These are phyloP conservation scores for Lobophora halterata DNA, from an alignment of 2,888 invertebrate genomes.

Conservation along the genomic window DNA sequence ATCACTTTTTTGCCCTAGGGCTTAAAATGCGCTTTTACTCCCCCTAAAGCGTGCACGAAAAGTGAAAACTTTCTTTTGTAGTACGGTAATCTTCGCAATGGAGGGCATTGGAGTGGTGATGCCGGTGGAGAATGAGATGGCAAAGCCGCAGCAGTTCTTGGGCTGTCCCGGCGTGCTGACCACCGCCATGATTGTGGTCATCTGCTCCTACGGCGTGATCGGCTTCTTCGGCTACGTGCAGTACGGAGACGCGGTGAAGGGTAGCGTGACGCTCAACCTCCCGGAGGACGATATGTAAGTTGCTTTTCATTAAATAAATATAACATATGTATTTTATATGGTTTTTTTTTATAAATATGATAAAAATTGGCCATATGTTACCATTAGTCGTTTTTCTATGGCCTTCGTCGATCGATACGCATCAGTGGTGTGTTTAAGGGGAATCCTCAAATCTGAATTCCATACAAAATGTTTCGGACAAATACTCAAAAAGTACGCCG, in stretches of 20 bases:
- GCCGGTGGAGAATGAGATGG: constrained; percentile 97
- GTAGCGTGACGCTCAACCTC: constrained; percentile 92
- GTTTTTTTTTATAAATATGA: too few relatives aligned
- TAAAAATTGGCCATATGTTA: too few relatives aligned
- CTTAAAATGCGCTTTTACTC: too few relatives aligned
- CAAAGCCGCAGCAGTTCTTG: constrained; percentile 88
- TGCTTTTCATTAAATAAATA: constrained; percentile 11
- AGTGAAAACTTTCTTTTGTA: constrained; percentile 31
- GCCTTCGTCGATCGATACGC: too few relatives aligned
- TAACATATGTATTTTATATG: too few relatives aligned
- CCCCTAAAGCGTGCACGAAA: too few relatives aligned
- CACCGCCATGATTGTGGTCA: constrained; percentile 90
- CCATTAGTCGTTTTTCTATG: too few relatives aligned
- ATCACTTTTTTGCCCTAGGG: too few relatives aligned
- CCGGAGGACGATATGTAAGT: constrained; percentile 85
- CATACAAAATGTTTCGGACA: too few relatives aligned
- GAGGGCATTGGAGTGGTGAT: constrained; percentile 97
- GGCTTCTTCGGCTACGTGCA: constrained; percentile 95
- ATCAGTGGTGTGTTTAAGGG: too few relatives aligned
- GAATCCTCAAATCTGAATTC: too few relatives aligned
- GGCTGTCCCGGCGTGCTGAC: constrained; percentile 92
- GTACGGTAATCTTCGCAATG: constrained; percentile 98
- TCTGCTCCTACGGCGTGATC: constrained; percentile 87
- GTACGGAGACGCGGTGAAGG: constrained; percentile 86
- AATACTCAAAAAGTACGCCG: too few relatives aligned